Conservation (phyloP, 2,888 invertebrate genomes). For the Cactoblastis cactorum region DNA sequence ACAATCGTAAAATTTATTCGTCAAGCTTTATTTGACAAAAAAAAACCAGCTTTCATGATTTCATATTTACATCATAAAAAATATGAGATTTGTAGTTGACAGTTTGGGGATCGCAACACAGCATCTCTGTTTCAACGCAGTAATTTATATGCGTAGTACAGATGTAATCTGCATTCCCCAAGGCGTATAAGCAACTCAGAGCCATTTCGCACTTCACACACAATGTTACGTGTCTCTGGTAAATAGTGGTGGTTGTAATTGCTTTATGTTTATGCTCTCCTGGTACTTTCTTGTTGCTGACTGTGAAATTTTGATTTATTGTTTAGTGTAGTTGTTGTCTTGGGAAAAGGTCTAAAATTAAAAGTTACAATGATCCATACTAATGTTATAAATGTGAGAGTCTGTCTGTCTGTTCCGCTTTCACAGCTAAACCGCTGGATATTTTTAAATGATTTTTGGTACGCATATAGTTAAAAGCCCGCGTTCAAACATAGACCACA, state of each 20-base stretch:
- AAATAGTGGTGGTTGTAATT: slow-evolving; percentile 3
- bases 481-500: too few relatives aligned
- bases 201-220: slow-evolving; percentile 28
- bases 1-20: too few relatives aligned
- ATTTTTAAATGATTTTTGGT: too few relatives aligned
- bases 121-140: slow-evolving; percentile 14
- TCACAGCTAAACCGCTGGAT: too few relatives aligned
- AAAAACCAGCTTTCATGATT: too few relatives aligned
- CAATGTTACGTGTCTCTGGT: slow-evolving; percentile 21
- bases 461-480: too few relatives aligned
- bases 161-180: slow-evolving; percentile 38
- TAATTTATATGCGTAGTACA: slow-evolving; percentile 37
- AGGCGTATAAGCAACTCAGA: slow-evolving; percentile 20
- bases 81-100: slow-evolving; percentile 3
- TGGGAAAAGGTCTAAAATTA: not conserved
- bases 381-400: too few relatives aligned
- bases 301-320: not conserved
- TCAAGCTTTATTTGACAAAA: too few relatives aligned
- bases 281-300: not conserved
- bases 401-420: too few relatives aligned
- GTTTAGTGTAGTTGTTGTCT: not conserved
- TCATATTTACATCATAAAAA: not conserved
- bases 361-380: too few relatives aligned
- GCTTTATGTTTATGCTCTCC: slow-evolving; percentile 1
- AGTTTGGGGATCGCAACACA: slow-evolving; percentile 3